These are phyloP conservation scores for Calycopis cecrops DNA, from an alignment of 1,140 invertebrate genomes.

Conservation along the genomic window DNA sequence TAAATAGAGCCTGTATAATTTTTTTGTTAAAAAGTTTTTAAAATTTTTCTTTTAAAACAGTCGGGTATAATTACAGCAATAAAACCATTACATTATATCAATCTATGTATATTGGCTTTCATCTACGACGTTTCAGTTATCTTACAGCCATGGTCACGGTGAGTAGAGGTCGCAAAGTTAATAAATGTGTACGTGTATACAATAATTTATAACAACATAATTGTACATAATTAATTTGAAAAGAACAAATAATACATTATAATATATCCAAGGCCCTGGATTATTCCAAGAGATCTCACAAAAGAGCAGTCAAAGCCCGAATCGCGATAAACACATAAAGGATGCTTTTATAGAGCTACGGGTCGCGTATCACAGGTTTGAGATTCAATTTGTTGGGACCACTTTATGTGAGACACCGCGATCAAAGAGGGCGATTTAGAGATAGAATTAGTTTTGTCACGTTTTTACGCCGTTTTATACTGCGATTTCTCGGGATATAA, in stretches of 20 bases:
- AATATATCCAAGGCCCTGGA: slow-evolving; percentile 6
- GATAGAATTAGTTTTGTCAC: slow-evolving; percentile 20
- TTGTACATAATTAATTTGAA: no score
- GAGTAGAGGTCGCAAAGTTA: no score
- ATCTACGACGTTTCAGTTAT: no score
- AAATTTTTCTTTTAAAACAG: no score
- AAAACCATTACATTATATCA: no score
- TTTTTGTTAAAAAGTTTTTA: no score
- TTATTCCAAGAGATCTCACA: slow-evolving; percentile 21
- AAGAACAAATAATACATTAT: slow-evolving; percentile 5
- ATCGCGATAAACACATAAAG: slow-evolving; percentile 40
- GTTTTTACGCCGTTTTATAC: slow-evolving; percentile 15
- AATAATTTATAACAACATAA: no score
- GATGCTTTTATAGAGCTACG: slow-evolving; percentile 32
- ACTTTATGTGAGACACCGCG: slow-evolving; percentile 28
- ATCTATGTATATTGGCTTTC: no score
- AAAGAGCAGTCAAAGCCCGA: slow-evolving; percentile 20
- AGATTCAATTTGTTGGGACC: slow-evolving; percentile 42
- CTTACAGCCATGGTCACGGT: no score
- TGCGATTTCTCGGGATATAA: slow-evolving; percentile 1
- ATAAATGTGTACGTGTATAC: no score
- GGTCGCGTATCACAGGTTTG: slow-evolving; percentile 31
- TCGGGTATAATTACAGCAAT: no score
- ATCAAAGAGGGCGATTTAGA: slow-evolving; percentile 20
- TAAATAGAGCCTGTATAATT: no score